Percentiles rank a stretch among this genome's conserved stretches.
These are phyloP conservation scores for Saccopteryx bilineata DNA, from an alignment of 2,113 vertebrate genomes.

Conservation along the genomic window DNA sequence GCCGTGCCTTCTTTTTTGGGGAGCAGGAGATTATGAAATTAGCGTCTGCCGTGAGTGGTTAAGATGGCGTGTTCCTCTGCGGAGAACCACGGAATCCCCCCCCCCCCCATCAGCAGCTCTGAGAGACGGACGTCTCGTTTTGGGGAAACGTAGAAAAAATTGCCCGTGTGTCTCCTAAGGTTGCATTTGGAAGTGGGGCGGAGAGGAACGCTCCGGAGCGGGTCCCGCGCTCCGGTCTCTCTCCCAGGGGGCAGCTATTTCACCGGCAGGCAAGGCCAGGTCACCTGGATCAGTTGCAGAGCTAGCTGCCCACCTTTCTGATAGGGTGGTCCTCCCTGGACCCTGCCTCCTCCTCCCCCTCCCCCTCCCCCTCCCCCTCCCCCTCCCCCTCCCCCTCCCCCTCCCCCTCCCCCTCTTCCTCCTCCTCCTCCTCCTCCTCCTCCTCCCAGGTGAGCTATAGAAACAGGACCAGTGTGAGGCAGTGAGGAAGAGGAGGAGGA, in stretches of 20 bases:
- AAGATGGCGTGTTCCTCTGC: background rate
- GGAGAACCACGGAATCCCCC: constrained; percentile 59
- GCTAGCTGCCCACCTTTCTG: background rate
- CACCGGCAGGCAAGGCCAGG: accelerated
- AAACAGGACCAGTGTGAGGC: background rate
- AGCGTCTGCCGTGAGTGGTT: constrained; percentile 9
- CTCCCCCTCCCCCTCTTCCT: too few relatives aligned
- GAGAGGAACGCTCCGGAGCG: background rate
- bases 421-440: too few relatives aligned
- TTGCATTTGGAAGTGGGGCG: constrained; percentile 50
- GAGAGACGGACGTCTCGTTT: constrained; percentile 14
- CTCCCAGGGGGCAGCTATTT: background rate
- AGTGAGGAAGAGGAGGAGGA: background rate
- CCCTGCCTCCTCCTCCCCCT: background rate
- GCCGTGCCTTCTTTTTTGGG: background rate
- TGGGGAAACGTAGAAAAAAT: background rate
- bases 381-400: too few relatives aligned
- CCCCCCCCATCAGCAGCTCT: constrained; percentile 68
- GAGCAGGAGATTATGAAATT: background rate
- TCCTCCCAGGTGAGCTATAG: background rate
- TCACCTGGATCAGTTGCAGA: background rate
- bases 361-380: too few relatives aligned
- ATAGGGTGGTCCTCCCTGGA: background rate
- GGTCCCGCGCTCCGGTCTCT: background rate
- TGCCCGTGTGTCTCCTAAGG: background rate